Conservation (phyloP, 2,113 vertebrate genomes). For the Arenaria interpres region DNA sequence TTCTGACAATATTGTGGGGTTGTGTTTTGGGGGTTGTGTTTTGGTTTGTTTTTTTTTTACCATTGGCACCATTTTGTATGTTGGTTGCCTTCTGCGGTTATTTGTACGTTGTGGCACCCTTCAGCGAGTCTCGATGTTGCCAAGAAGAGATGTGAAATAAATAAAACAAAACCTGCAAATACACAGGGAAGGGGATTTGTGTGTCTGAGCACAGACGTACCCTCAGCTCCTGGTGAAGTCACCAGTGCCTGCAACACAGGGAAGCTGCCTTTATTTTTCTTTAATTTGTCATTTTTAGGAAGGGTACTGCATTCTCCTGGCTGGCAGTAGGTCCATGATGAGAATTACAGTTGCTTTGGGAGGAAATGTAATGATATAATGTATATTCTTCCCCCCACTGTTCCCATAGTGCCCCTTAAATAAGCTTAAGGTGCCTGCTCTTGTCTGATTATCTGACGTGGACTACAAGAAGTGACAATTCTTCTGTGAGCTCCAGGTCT, state of each 20-base stretch:
- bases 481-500: background rate
- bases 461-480: background rate
- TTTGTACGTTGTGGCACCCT: background rate
- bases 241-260: background rate
- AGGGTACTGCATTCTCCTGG: rapidly evolving
- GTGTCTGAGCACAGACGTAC: background rate
- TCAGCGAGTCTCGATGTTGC: background rate
- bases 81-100: background rate
- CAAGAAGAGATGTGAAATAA: conserved; percentile 16
- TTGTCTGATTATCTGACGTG: background rate
- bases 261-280: background rate
- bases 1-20: background rate
- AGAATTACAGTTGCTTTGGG: background rate
- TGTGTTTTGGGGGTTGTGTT: background rate
- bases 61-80: background rate
- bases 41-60: background rate
- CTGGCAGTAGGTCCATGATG: background rate
- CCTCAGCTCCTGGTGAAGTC: background rate
- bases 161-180: background rate
- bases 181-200: background rate
- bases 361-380: background rate
- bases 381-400: background rate
- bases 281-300: background rate
- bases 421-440: background rate
- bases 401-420: background rate